Conservation (phyloP, 1,140 invertebrate genomes). For the Drosophila suzukii region DNA sequence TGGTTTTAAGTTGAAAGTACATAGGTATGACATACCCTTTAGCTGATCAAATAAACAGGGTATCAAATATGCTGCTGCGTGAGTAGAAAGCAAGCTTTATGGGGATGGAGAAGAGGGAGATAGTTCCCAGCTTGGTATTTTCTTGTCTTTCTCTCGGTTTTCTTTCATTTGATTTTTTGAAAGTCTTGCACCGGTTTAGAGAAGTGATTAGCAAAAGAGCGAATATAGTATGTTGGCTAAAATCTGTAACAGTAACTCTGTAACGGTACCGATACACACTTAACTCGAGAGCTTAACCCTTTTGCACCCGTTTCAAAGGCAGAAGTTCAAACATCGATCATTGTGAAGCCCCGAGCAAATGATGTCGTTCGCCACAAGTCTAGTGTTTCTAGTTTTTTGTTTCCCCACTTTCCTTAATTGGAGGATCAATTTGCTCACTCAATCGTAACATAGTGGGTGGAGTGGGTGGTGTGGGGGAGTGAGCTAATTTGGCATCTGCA, state of each 20-base stretch:
- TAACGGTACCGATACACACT: slow-evolving; percentile 16
- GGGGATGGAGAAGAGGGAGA: slow-evolving; percentile 6
- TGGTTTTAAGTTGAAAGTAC: not conserved
- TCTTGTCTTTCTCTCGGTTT: slow-evolving; percentile 36
- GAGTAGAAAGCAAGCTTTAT: slow-evolving; percentile 58
- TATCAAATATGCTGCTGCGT: slow-evolving; percentile 37
- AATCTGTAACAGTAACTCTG: slow-evolving; percentile 30
- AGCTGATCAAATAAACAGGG: slow-evolving; percentile 1
- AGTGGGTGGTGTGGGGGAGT: slow-evolving; percentile 6
- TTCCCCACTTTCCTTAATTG: slow-evolving; percentile 37
- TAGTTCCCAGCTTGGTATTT: slow-evolving; percentile 36
- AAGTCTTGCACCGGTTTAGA: slow-evolving; percentile 69
- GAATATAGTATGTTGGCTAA: slow-evolving; percentile 17
- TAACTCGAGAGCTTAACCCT: slow-evolving; percentile 16
- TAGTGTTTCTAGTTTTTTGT: not conserved
- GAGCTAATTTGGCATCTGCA: slow-evolving; percentile 31
- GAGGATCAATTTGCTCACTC: slow-evolving; percentile 55
- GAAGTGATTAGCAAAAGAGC: slow-evolving; percentile 58
- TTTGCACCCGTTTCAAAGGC: slow-evolving; percentile 40
- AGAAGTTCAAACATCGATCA: slow-evolving; percentile 32
- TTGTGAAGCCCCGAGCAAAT: slow-evolving; percentile 12
- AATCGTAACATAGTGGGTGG: slow-evolving; percentile 31
- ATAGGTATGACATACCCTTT: not conserved
- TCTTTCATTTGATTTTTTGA: slow-evolving; percentile 57
- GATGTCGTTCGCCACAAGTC: slow-evolving; percentile 1